Evolutionary conservation across 2,797 vertebrate species (phyloP).

Genomic region (Octomys mimax): DNA sequence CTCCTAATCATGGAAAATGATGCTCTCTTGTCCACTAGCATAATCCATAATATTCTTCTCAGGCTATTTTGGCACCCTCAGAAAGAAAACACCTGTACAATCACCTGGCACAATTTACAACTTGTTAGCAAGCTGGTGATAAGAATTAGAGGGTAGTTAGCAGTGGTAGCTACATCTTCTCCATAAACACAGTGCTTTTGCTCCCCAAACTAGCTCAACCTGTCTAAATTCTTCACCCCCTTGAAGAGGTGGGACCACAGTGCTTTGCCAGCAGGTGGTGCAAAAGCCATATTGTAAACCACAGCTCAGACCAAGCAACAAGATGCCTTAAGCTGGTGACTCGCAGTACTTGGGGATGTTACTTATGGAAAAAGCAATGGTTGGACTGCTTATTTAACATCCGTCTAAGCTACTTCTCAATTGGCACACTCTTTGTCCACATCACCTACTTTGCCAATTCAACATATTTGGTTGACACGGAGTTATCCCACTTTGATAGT

Average conservation of each 20-base stretch:
- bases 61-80: slow-evolving; percentile 46
- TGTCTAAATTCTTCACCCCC: fast-evolving
- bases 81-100: slow-evolving; percentile 71
- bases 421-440: fast-evolving
- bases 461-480: not conserved
- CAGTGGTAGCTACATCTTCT: slow-evolving; percentile 39
- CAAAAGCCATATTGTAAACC: slow-evolving; percentile 64
- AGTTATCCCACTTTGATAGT: too few species aligned
- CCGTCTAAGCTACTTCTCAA: not conserved
- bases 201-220: not conserved
- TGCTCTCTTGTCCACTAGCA: not conserved
- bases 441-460: not conserved
- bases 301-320: not conserved
- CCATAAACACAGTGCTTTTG: slow-evolving; percentile 36
- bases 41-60: slow-evolving; percentile 60
- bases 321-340: not conserved
- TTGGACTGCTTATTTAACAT: not conserved
- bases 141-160: slow-evolving; percentile 54
- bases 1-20: slow-evolving; percentile 34
- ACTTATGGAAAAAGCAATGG: not conserved
- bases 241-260: not conserved
- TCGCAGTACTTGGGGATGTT: not conserved
- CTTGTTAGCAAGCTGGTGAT: slow-evolving; percentile 75
- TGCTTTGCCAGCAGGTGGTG: slow-evolving; percentile 80
- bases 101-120: slow-evolving; percentile 69